These are phyloP conservation scores for Pangasianodon hypophthalmus DNA, from an alignment of 2,113 vertebrate genomes.

Conservation along the genomic window DNA sequence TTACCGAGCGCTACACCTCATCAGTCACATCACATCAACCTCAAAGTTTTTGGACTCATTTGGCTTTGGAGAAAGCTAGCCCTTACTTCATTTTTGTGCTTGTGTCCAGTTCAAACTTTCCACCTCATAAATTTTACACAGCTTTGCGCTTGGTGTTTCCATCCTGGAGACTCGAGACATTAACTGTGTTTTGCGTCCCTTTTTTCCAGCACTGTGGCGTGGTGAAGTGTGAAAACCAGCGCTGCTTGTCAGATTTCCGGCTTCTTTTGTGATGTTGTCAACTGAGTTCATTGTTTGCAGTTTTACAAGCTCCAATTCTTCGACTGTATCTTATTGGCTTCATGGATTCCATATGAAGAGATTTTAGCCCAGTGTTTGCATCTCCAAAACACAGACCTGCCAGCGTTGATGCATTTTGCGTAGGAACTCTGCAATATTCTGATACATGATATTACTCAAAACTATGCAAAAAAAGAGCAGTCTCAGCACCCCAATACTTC, in stretches of 20 bases:
- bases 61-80: not conserved
- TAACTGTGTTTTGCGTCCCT: not conserved
- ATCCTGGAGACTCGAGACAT: not conserved
- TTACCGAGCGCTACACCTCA: not conserved
- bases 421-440: not conserved
- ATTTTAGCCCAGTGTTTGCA: not conserved
- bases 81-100: not conserved
- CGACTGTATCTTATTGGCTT: not conserved
- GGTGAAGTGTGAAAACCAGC: not conserved
- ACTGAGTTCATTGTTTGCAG: not conserved
- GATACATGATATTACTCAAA: not conserved
- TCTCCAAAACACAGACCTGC: not conserved
- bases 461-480: not conserved
- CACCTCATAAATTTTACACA: conserved; percentile 28
- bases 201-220: not conserved
- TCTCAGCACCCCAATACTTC: not conserved
- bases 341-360: not conserved
- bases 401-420: not conserved
- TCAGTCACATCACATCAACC: not conserved
- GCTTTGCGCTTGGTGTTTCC: not conserved
- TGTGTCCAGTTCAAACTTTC: not conserved
- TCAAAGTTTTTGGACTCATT: not conserved
- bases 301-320: not conserved
- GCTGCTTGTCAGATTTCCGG: not conserved
- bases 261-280: no score